A percentile compares a stretch with the other conserved stretches of the same genome.
Evolutionary conservation across 2,888 invertebrate genomes (phyloP).

Genomic region (Aporophyla lueneburgensis): DNA sequence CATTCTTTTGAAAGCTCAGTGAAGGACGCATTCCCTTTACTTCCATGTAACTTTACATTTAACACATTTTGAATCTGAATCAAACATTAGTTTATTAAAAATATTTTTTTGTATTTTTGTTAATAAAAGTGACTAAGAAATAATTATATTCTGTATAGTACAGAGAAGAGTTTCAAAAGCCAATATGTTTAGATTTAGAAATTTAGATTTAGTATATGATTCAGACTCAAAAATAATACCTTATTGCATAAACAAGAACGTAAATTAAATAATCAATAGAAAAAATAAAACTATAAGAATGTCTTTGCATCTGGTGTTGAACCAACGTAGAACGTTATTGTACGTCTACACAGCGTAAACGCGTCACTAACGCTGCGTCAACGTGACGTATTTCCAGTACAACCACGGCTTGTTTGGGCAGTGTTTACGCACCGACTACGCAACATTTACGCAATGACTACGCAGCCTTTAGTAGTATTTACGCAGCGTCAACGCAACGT

Average conservation of each 20-base stretch:
- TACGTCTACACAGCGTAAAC: neutral
- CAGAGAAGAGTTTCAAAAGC: slow-evolving; percentile 1
- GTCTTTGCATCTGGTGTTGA: slow-evolving; percentile 8
- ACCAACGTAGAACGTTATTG: neutral
- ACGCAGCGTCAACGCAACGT: neutral
- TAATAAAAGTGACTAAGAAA: neutral
- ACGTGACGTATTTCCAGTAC: neutral
- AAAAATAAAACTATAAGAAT: neutral
- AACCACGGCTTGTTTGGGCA: neutral
- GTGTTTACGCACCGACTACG: neutral
- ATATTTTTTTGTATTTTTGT: neutral
- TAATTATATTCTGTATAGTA: neutral
- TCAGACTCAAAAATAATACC: slow-evolving; percentile 49
- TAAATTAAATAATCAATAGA: slow-evolving; percentile 2
- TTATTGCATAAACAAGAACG: slow-evolving; percentile 4
- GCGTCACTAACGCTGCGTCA: neutral
- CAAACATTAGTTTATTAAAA: slow-evolving; percentile 22
- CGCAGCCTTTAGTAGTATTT: neutral
- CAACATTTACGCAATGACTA: neutral
- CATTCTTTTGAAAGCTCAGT: slow-evolving; percentile 31
- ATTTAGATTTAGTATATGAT: slow-evolving; percentile 5
- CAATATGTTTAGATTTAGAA: neutral
- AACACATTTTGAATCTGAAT: slow-evolving; percentile 51
- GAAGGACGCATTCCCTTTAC: slow-evolving; percentile 63
- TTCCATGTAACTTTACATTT: neutral